A percentile compares a stretch with the other conserved stretches of the same genome.
These are phyloP conservation scores for Otocyon megalotis DNA, from an alignment of 2,113 vertebrate species.

Conservation along the genomic window DNA sequence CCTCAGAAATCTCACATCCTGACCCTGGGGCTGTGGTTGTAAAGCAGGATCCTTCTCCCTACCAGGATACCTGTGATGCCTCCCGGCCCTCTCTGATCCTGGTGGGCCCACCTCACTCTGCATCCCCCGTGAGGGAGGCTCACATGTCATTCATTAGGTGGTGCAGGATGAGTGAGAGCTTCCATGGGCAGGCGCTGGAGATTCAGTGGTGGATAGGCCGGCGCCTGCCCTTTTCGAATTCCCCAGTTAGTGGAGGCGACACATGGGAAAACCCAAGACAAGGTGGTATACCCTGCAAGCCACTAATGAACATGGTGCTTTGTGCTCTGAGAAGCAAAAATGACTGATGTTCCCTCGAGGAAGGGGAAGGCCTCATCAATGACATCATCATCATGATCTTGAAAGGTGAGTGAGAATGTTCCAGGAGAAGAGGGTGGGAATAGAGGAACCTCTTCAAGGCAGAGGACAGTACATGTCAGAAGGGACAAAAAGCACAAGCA, in stretches of 20 bases:
- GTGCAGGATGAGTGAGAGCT: rapidly evolving
- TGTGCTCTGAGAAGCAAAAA: neutral
- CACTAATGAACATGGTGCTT: neutral
- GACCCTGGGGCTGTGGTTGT: neutral
- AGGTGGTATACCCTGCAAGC: neutral
- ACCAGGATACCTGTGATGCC: neutral
- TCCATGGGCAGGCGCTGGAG: neutral
- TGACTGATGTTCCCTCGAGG: neutral
- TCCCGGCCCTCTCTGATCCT: neutral
- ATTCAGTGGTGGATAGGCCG: neutral
- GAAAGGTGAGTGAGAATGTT: neutral
- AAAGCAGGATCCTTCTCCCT: neutral
- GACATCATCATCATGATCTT: neutral
- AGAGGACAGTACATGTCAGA: neutral
- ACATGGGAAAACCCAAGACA: rapidly evolving
- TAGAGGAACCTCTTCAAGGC: neutral
- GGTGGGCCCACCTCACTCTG: neutral
- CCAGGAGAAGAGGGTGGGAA: neutral
- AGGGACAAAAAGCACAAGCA: neutral
- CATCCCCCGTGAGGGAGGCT: neutral
- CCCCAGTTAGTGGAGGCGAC: neutral
- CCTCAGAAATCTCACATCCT: neutral
- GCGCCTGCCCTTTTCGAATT: rapidly evolving
- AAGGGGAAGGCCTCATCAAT: neutral
- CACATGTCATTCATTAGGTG: neutral